These are phyloP conservation scores for Drosophila lacicola DNA, from an alignment of 2,888 invertebrate species.

Conservation along the genomic window DNA sequence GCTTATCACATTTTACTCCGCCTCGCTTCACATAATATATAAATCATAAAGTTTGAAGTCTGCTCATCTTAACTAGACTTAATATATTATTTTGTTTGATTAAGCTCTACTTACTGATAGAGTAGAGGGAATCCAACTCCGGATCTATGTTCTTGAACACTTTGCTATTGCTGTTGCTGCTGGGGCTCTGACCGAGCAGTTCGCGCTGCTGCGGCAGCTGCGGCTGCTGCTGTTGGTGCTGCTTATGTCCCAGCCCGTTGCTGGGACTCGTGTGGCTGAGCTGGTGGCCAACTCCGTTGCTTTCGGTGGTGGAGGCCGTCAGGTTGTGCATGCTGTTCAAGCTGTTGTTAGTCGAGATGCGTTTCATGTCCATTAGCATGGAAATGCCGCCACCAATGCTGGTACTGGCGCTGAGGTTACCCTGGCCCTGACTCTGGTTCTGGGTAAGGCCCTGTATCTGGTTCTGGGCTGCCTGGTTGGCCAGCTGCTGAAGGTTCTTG, in stretches of 20 bases:
- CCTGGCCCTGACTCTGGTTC: conserved; percentile 28
- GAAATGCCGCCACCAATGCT: conserved; percentile 80
- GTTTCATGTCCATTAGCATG: conserved; percentile 84
- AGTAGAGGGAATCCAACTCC: conserved; percentile 91
- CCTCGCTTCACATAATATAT: too few species aligned
- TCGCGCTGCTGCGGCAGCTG: conserved; percentile 68
- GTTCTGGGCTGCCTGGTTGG: conserved; percentile 11
- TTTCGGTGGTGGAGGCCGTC: conserved; percentile 69
- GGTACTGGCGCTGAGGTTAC: conserved; percentile 60
- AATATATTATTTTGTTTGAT: background rate
- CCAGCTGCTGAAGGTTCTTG: conserved; percentile 60
- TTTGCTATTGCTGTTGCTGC: conserved; percentile 83
- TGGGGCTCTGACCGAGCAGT: conserved; percentile 82
- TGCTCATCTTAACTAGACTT: too few species aligned
- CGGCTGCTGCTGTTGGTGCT: conserved; percentile 23
- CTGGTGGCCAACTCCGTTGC: conserved; percentile 52
- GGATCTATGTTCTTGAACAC: conserved; percentile 85
- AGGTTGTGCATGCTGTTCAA: conserved; percentile 81
- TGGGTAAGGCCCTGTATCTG: conserved; percentile 24
- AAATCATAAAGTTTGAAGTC: too few species aligned
- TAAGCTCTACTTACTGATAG: conserved; percentile 86
- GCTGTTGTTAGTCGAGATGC: conserved; percentile 81
- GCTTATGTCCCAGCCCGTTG: conserved; percentile 67
- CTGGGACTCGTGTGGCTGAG: conserved; percentile 77
- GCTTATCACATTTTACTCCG: too few species aligned